Percentiles rank a stretch among this genome's conserved stretches.
phyloP scores from a whole-genome alignment of 2,888 invertebrate species.

The Willowsia nigromaculata region DNA sequence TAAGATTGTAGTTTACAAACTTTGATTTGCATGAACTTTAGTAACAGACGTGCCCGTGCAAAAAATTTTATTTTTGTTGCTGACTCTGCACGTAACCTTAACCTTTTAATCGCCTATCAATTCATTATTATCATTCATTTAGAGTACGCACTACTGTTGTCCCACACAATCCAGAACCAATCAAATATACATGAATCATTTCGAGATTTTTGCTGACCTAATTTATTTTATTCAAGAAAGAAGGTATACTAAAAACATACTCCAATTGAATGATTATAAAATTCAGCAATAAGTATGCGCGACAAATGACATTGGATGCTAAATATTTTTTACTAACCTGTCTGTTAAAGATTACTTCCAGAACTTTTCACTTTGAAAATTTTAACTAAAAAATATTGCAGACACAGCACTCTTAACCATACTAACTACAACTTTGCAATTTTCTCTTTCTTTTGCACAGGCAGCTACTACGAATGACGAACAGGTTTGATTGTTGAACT shows the following conservation, averaged over 20 bases:
- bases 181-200: not conserved
- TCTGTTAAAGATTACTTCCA: not conserved
- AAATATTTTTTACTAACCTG: not conserved
- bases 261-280: not conserved
- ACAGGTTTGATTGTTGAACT: not conserved
- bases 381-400: not conserved
- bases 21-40: no score
- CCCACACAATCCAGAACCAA: not conserved
- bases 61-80: not conserved
- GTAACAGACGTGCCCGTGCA: not conserved
- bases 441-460: not conserved
- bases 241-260: not conserved
- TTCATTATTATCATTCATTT: not conserved
- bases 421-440: not conserved
- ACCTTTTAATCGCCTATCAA: conserved; percentile 32
- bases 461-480: not conserved
- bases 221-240: not conserved
- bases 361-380: not conserved
- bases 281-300: no score
- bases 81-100: conserved; percentile 39
- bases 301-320: no score
- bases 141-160: no score
- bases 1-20: not conserved
- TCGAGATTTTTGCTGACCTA: not conserved
- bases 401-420: not conserved